Conservation (phyloP, 2,888 invertebrate genomes). For the Biston stratarius region DNA sequence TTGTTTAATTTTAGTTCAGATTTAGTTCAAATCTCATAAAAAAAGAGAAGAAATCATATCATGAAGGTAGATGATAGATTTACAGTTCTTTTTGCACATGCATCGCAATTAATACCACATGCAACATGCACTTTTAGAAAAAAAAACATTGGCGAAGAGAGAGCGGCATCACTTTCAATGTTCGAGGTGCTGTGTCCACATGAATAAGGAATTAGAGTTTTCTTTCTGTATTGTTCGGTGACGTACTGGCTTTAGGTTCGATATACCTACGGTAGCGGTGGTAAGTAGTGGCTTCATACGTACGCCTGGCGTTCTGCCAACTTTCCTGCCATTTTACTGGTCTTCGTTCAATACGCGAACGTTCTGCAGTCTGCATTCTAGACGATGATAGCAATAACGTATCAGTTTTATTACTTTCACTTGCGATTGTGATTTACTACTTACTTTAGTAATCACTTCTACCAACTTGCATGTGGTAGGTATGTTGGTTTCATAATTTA, state of each 20-base stretch:
- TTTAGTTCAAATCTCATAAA: conserved; percentile 3
- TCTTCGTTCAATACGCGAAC: conserved; percentile 66
- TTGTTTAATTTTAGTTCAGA: background rate
- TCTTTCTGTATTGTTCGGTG: conserved; percentile 64
- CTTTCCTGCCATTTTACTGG: conserved; percentile 77
- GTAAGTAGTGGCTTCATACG: conserved; percentile 42
- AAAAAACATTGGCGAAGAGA: conserved; percentile 41
- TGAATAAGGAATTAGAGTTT: conserved; percentile 74
- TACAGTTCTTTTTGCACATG: conserved; percentile 23
- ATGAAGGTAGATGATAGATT: conserved; percentile 31
- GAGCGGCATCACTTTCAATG: conserved; percentile 61
- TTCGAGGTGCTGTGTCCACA: conserved; percentile 55
- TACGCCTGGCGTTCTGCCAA: conserved; percentile 71
- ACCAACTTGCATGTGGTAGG: background rate
- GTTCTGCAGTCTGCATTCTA: conserved; percentile 72
- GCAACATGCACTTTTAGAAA: conserved; percentile 23
- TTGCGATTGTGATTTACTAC: conserved; percentile 58
- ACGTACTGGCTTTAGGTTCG: conserved; percentile 3
- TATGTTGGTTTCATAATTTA: conserved; percentile 9
- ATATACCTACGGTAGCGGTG: conserved; percentile 11
- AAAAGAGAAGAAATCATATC: conserved; percentile 23
- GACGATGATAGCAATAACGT: conserved; percentile 77
- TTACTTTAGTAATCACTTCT: conserved; percentile 48
- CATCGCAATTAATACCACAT: conserved; percentile 26
- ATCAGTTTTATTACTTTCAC: conserved; percentile 66